Evolutionary conservation across 2,113 vertebrate genomes (phyloP).

Genomic region (Puma concolor): DNA sequence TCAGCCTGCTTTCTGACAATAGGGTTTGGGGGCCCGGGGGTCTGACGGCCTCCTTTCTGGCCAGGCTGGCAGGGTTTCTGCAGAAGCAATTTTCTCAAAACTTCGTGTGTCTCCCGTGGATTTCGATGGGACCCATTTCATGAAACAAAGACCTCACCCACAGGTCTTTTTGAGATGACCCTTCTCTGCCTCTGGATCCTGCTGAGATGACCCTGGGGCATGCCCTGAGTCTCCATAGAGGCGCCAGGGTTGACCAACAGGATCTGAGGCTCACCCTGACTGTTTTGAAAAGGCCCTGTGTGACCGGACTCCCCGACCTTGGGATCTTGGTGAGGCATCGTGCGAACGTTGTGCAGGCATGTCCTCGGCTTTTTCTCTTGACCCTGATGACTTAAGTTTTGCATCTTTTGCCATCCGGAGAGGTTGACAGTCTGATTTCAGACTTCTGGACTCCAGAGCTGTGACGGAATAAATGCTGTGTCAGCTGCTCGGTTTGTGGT

Average conservation of each 20-base stretch:
- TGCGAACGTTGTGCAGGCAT: not conserved
- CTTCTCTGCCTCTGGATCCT: not conserved
- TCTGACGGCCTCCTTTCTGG: not conserved
- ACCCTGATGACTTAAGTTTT: fast-evolving
- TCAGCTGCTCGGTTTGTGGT: fast-evolving
- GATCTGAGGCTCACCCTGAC: not conserved
- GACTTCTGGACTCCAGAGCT: not conserved
- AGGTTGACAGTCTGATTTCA: not conserved
- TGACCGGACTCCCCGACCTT: not conserved
- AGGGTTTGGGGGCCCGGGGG: not conserved
- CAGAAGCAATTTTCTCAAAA: not conserved
- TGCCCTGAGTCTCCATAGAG: not conserved
- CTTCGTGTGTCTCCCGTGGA: not conserved
- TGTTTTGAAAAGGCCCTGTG: not conserved
- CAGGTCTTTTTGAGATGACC: not conserved
- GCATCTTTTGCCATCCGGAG: not conserved
- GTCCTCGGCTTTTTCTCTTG: not conserved
- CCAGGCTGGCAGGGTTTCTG: not conserved
- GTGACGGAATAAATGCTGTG: not conserved
- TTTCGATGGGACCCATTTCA: not conserved
- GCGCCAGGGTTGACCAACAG: not conserved
- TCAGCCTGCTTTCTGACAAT: not conserved
- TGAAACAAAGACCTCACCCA: not conserved
- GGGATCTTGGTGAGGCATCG: too few species aligned
- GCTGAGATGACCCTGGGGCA: not conserved